Conservation (phyloP, 1,140 invertebrate species). For the Calephelis nemesis region DNA sequence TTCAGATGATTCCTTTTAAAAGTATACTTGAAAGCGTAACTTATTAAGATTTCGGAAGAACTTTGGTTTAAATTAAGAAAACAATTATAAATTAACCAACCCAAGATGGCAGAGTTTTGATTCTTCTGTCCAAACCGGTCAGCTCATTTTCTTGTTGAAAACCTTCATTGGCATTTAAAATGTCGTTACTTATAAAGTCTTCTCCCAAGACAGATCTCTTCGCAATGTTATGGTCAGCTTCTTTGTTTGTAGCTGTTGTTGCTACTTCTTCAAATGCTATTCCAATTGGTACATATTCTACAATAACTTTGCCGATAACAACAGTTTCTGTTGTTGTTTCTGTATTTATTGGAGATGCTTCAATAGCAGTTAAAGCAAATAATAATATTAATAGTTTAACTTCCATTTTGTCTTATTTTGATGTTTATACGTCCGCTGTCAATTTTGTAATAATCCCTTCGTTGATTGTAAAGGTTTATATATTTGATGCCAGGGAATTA, state of each 20-base stretch:
- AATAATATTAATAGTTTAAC: slow-evolving; percentile 44
- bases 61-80: slow-evolving; percentile 17
- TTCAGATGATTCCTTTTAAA: too few relatives aligned
- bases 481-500: slow-evolving; percentile 30
- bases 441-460: slow-evolving; percentile 37
- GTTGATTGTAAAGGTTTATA: slow-evolving; percentile 50
- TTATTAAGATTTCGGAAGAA: background rate
- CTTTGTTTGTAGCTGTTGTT: slow-evolving; percentile 33
- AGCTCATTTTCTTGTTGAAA: slow-evolving; percentile 43
- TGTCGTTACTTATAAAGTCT: slow-evolving; percentile 51
- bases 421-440: slow-evolving; percentile 28
- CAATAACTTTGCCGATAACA: slow-evolving; percentile 39
- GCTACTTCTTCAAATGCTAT: slow-evolving; percentile 37
- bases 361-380: slow-evolving; percentile 31
- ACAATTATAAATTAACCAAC: slow-evolving; percentile 22
- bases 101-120: slow-evolving; percentile 58
- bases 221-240: slow-evolving; percentile 42
- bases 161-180: slow-evolving; percentile 50
- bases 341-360: slow-evolving; percentile 39
- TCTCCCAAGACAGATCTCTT: slow-evolving; percentile 52
- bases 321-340: slow-evolving; percentile 44
- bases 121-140: slow-evolving; percentile 53
- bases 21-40: too few relatives aligned
- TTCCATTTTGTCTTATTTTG: slow-evolving; percentile 47
- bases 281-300: slow-evolving; percentile 49